Percentiles rank a stretch among this genome's conserved stretches.
Evolutionary conservation across 2,113 vertebrate species (phyloP).

Genomic region (Ranitomeya imitator): DNA sequence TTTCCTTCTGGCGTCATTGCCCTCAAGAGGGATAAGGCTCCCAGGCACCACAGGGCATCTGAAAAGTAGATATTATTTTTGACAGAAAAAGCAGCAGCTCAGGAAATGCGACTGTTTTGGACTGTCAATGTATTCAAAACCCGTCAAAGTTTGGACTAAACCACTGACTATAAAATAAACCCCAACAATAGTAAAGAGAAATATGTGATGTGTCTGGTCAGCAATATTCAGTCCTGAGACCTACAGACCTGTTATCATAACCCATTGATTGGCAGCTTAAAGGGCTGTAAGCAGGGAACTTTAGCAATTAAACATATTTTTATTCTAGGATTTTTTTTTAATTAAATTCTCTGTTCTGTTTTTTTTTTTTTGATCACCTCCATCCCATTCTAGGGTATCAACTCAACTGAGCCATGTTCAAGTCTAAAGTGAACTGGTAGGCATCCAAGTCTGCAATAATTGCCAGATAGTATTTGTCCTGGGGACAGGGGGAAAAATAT

Average conservation of each 20-base stretch:
- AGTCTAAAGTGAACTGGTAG: no score
- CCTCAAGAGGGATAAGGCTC: constrained; percentile 51
- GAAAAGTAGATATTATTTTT: constrained; percentile 53
- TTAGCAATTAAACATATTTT: not conserved
- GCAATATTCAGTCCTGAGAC: not conserved
- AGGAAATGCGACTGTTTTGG: constrained; percentile 17
- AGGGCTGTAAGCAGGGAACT: not conserved
- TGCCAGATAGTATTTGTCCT: no score
- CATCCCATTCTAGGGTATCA: no score
- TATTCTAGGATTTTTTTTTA: no score
- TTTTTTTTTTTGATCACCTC: no score
- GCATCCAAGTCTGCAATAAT: no score
- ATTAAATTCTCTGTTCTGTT: no score
- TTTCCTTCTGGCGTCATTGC: constrained; percentile 56
- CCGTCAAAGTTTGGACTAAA: constrained; percentile 37
- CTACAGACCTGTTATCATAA: not conserved
- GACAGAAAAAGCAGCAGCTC: constrained; percentile 50
- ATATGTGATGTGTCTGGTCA: constrained; percentile 25
- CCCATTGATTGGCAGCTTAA: not conserved
- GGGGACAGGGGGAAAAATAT: no score
- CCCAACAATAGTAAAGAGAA: constrained; percentile 19
- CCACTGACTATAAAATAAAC: constrained; percentile 31
- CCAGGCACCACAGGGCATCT: constrained; percentile 54
- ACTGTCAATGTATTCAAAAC: constrained; percentile 35
- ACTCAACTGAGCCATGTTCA: no score